Base-by-base conservation (phyloP, 2,888 invertebrate genomes). In the Caenorhabditis sp. region DNA sequence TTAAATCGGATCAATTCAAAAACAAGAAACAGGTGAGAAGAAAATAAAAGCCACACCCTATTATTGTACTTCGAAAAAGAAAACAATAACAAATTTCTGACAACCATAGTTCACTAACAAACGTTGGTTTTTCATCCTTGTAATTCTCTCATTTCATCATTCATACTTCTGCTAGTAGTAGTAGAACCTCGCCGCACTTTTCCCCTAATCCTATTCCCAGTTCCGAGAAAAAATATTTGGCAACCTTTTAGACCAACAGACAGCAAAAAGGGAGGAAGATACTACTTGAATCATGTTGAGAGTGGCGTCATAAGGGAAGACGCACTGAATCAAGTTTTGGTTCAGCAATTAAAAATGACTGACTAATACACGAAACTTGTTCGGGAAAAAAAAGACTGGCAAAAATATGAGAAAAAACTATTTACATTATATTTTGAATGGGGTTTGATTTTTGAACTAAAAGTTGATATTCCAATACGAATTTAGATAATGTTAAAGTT, bases 21-120 rank as follows among this genome's bases (percentile, higher is more conserved):
- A 77, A 77, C 53, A 77, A 77, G 69, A 70, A 74, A 53, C 70
- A 77, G 68, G 77, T 69, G 20, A 53, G 21, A 23, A 53, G 4
- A n/a, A 21, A 53, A 53, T 1, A 8, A 12, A 12, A 17, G n/a
- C 53, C 20, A 53, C 21, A 21, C 43, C 43, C 43, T 17, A 10
- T 36, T 36, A 8, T 36, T 36, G 43, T 43, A 43, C 43, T 43
- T 23, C 12, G 23, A n/a, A 54, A 25, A n/a, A n/a, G n/a, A n/a
- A 56, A 57, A 50, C 14, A 25, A 14, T 50, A 12, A 23, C 27
- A 23, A 2, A n/a, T 23, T 8, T 36, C 56, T 36, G 31, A 20
- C 26, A 26, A n/a, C 36, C 38, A 17, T 52, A n/a, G n/a, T 27
- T n/a, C 31, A 26, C 21, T 12, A 17, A 43, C 43, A 43, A 56